Conservation (phyloP, 2,797 vertebrate genomes). For the Oreochromis grahami region DNA sequence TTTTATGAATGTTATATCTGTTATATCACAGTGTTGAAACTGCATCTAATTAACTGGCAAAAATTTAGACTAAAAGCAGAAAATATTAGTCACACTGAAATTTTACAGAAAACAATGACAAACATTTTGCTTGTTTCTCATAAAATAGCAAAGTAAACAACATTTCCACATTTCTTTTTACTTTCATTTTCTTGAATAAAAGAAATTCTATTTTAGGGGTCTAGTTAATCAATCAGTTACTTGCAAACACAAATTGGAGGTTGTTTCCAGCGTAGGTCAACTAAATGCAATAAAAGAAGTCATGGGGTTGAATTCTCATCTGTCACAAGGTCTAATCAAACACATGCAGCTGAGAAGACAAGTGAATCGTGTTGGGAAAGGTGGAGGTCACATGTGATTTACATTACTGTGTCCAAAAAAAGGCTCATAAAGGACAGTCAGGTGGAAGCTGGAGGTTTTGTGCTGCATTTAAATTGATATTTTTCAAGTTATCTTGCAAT, state of each 20-base stretch:
- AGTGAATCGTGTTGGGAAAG: slow-evolving; percentile 12
- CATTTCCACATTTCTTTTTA: background rate
- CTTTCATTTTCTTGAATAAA: background rate
- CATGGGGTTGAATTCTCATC: slow-evolving; percentile 14
- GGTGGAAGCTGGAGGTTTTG: background rate
- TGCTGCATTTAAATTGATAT: background rate
- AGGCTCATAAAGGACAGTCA: background rate
- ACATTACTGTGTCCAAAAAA: background rate
- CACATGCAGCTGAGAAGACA: slow-evolving; percentile 9
- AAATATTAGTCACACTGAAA: background rate
- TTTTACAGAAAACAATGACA: background rate
- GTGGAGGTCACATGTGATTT: slow-evolving; percentile 31
- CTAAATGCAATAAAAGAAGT: slow-evolving; percentile 50
- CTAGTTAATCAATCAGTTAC: slow-evolving; percentile 11
- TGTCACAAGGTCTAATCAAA: slow-evolving; percentile 13
- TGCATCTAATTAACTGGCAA: background rate
- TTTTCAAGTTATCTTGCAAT: background rate
- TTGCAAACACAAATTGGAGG: background rate
- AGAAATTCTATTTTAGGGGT: background rate
- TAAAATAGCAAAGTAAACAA: background rate
- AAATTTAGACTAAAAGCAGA: background rate
- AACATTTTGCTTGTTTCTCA: background rate
- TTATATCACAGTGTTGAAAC: background rate
- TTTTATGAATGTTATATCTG: background rate
- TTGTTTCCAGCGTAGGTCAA: slow-evolving; percentile 7